Evolutionary conservation across 2,888 invertebrate genomes (phyloP), one percentile per base, ranked within the genome.

Genomic region (Polyommatus icarus): DNA sequence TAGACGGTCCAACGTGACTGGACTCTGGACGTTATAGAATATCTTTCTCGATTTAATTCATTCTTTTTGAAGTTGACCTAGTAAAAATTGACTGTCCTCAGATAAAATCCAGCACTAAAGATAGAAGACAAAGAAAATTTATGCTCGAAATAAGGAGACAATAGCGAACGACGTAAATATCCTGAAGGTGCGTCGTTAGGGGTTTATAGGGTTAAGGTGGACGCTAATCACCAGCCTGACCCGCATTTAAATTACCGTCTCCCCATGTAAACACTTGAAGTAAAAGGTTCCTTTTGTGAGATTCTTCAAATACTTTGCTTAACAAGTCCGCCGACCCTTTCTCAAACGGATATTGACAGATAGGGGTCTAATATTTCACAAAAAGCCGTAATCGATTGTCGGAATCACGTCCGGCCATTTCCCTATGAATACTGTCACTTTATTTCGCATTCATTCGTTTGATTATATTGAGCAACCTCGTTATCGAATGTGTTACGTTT

Each of bases 221-320:
- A 57, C 77, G 24, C 90, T 92, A 93, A 94, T 93, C 92, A 91
- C 91, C 87, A 83, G 84, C 86, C 85, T 87, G 90, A 87, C 89
- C 91, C 90, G 92, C 91, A 92, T 93, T 91, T 88, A 91, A 91
- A 93, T 90, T 87, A 86, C 89, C 87, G 89, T 88, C 90, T 89
- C 87, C 86, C 83, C 85, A 79, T 86, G 84, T 86, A 88, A 88
- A 87, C 89, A 85, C 88, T 87, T 83, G 81, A 84, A 83, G 85
- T 81, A 83, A 84, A 84, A 88, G 81, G 84, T 87, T 87, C 83
- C 80, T 82, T 82, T 80, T 81, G 84, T 85, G 83, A 85, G 85
- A 84, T 85, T 85, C 84, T 84, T 80, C 83, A 82, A 85, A 85
- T 79, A 83, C 82, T 82, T 82, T 82, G 80, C 84, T 83, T 82